These are phyloP conservation scores for Tipula lateralis DNA, from an alignment of 2,888 invertebrate genomes.

Conservation along the genomic window DNA sequence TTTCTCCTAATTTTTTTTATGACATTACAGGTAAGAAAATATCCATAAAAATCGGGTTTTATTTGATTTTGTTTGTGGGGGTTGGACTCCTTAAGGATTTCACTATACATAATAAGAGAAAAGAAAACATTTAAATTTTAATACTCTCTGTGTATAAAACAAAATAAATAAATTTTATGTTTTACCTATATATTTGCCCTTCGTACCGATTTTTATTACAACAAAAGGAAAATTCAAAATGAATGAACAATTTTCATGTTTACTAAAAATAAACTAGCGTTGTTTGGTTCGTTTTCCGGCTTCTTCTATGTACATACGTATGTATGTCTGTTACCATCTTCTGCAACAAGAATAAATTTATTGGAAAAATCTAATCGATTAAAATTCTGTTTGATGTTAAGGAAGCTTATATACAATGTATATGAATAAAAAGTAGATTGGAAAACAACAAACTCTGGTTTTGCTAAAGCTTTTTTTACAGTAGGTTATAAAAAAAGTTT, in stretches of 20 bases:
- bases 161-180: not conserved
- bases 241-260: conserved; percentile 11
- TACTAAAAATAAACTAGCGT: conserved; percentile 2
- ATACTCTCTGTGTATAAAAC: not conserved
- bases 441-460: not conserved
- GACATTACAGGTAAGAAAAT: not conserved
- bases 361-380: conserved; percentile 9
- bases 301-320: no score
- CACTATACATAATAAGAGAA: not conserved
- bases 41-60: not conserved
- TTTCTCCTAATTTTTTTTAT: not conserved
- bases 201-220: not conserved
- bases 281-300: not conserved
- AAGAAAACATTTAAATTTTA: not conserved
- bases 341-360: not conserved
- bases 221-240: not conserved
- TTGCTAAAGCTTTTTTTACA: not conserved
- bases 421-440: not conserved
- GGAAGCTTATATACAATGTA: not conserved
- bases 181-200: not conserved
- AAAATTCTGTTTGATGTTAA: conserved; percentile 5
- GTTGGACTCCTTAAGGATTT: not conserved
- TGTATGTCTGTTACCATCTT: not conserved
- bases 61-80: not conserved
- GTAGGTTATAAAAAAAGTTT: not conserved